phyloP scores from a whole-genome alignment of 2,113 vertebrate species.

The Dissostichus mawsoni region DNA sequence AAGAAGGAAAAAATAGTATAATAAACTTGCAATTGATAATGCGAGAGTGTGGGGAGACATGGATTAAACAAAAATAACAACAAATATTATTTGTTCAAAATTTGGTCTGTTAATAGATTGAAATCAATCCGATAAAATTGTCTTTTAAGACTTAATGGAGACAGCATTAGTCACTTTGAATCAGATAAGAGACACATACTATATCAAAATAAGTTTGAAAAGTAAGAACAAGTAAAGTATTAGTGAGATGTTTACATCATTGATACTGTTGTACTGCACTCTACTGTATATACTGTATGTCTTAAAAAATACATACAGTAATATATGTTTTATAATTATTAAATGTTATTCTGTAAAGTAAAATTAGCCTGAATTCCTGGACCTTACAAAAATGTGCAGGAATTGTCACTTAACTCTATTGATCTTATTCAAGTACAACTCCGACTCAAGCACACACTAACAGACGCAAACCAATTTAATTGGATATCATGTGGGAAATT shows the following conservation, averaged over 20 bases:
- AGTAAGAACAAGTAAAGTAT: not conserved
- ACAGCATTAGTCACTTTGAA: conserved; percentile 4
- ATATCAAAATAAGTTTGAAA: not conserved
- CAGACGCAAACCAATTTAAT: too few species aligned
- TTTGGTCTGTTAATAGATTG: not conserved
- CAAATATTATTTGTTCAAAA: not conserved
- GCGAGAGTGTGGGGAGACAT: not conserved
- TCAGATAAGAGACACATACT: not conserved
- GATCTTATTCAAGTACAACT: not conserved
- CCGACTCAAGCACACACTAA: too few species aligned
- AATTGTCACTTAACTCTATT: conserved; percentile 7
- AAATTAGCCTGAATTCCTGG: not conserved
- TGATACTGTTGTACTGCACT: too few species aligned
- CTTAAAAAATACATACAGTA: too few species aligned
- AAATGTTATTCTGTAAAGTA: too few species aligned
- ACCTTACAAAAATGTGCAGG: conserved; percentile 5
- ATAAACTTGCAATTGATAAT: not conserved
- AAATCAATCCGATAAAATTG: not conserved
- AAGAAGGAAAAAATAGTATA: not conserved
- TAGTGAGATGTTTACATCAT: not conserved
- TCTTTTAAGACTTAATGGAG: not conserved
- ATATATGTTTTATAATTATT: too few species aligned
- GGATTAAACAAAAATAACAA: not conserved
- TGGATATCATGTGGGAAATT: not conserved
- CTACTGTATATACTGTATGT: too few species aligned